Conservation (phyloP, 1,140 invertebrate genomes). For the Nilaparvata lugens region DNA sequence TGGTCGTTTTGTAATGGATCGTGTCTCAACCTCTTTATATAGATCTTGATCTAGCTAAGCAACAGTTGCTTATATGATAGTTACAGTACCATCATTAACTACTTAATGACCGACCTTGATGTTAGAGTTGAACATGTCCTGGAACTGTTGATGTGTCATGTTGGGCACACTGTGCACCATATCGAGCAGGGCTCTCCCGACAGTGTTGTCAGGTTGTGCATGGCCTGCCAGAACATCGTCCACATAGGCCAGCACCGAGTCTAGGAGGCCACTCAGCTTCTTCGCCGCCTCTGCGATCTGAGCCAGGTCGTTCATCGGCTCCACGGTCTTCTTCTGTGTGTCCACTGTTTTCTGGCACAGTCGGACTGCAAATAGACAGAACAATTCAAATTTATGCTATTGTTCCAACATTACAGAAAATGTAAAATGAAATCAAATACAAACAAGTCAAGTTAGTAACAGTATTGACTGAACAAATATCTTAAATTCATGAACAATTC, state of each 20-base stretch:
- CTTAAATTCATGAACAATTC: no score
- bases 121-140: slow-evolving; percentile 90
- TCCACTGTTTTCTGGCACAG: slow-evolving; percentile 63
- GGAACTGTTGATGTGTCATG: slow-evolving; percentile 82
- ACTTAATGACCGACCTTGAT: slow-evolving; percentile 70
- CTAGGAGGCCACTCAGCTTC: slow-evolving; percentile 64
- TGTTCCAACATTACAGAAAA: background rate
- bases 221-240: slow-evolving; percentile 73
- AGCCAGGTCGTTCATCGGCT: slow-evolving; percentile 74
- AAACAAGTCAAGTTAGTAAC: slow-evolving; percentile 1
- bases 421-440: slow-evolving; percentile 1
- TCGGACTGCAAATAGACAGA: slow-evolving; percentile 43
- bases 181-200: slow-evolving; percentile 77
- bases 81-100: no score
- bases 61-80: no score
- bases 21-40: no score
- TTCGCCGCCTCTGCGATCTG: slow-evolving; percentile 74
- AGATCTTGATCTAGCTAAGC: no score
- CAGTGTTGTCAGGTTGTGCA: slow-evolving; percentile 59
- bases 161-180: slow-evolving; percentile 85
- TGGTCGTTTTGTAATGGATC: no score
- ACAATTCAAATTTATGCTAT: background rate
- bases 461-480: no score
- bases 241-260: slow-evolving; percentile 76
- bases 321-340: slow-evolving; percentile 43